Evolutionary conservation across 2,888 invertebrate genomes (phyloP).

Genomic region (Diplazon laetatorius): DNA sequence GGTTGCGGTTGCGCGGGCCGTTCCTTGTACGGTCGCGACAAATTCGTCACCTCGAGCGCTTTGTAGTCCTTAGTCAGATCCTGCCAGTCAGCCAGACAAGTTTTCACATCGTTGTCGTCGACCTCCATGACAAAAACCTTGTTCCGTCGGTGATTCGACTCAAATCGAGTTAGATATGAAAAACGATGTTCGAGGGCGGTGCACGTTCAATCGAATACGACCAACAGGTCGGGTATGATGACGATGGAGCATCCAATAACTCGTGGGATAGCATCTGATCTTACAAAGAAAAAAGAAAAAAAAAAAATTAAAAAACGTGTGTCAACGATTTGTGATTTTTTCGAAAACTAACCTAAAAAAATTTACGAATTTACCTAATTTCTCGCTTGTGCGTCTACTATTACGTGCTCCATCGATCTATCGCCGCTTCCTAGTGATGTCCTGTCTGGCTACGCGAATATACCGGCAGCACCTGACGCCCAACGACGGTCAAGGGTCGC

Average conservation of each 20-base stretch:
- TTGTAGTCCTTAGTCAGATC: slow-evolving; percentile 91
- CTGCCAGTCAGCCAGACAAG: slow-evolving; percentile 89
- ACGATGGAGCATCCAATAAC: slow-evolving; percentile 10
- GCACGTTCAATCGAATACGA: slow-evolving; percentile 5
- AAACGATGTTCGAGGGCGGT: neutral
- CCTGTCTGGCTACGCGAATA: neutral
- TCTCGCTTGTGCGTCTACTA: neutral
- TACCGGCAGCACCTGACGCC: neutral
- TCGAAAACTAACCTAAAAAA: slow-evolving; percentile 9
- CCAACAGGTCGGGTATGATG: slow-evolving; percentile 19
- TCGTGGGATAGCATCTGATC: slow-evolving; percentile 8
- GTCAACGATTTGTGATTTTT: neutral
- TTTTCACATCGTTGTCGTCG: slow-evolving; percentile 85
- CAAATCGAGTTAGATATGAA: neutral
- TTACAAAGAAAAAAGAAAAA: neutral
- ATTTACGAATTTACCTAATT: slow-evolving; percentile 2
- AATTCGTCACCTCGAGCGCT: slow-evolving; percentile 88
- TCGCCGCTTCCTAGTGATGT: neutral
- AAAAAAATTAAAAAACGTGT: neutral
- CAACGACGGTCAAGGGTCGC: slow-evolving; percentile 12
- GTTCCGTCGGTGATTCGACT: neutral
- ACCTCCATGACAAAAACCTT: slow-evolving; percentile 41
- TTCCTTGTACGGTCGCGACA: slow-evolving; percentile 54
- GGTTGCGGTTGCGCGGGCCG: slow-evolving; percentile 25
- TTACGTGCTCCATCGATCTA: neutral